These are phyloP conservation scores for Drosophila prostipennis DNA, from an alignment of 2,888 invertebrate genomes.

Conservation along the genomic window DNA sequence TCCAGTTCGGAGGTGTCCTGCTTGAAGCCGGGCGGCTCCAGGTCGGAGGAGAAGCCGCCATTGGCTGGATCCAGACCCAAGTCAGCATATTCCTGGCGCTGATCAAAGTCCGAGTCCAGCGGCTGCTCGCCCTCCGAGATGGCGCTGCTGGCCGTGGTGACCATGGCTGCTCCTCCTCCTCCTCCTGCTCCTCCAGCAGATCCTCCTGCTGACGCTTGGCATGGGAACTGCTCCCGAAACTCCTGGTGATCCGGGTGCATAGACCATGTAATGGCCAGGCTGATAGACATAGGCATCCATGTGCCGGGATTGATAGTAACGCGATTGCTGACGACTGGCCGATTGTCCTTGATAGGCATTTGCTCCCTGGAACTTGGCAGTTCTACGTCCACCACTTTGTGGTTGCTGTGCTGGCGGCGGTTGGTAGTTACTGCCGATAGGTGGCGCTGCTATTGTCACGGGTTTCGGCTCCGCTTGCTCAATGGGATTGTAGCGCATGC, in stretches of 20 bases:
- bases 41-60: slow-evolving; percentile 51
- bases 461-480: slow-evolving; percentile 1
- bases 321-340: slow-evolving; percentile 43
- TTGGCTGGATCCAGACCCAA: slow-evolving; percentile 30
- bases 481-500: slow-evolving; percentile 50
- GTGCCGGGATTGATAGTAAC: slow-evolving; percentile 57
- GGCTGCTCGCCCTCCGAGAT: slow-evolving; percentile 51
- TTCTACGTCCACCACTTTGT: slow-evolving; percentile 4
- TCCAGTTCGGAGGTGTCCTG: slow-evolving; percentile 30
- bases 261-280: slow-evolving; percentile 16
- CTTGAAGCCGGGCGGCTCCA: slow-evolving; percentile 43
- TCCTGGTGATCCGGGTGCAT: slow-evolving; percentile 2
- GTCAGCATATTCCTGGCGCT: slow-evolving; percentile 32
- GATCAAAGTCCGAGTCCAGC: slow-evolving; percentile 55
- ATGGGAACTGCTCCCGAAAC: background rate
- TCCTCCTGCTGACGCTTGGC: background rate
- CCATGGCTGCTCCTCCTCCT: slow-evolving; percentile 13
- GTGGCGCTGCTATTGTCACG: slow-evolving; percentile 1
- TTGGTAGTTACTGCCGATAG: background rate
- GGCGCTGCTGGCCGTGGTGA: slow-evolving; percentile 44
- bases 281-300: slow-evolving; percentile 43
- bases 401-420: slow-evolving; percentile 3
- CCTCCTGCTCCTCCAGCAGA: background rate
- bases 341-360: slow-evolving; percentile 7
- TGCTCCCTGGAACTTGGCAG: slow-evolving; percentile 13